Percentiles rank a stretch among this genome's conserved stretches.
These are phyloP conservation scores for Hyperoodon ampullatus DNA, from an alignment of 2,113 vertebrate genomes.

Conservation along the genomic window DNA sequence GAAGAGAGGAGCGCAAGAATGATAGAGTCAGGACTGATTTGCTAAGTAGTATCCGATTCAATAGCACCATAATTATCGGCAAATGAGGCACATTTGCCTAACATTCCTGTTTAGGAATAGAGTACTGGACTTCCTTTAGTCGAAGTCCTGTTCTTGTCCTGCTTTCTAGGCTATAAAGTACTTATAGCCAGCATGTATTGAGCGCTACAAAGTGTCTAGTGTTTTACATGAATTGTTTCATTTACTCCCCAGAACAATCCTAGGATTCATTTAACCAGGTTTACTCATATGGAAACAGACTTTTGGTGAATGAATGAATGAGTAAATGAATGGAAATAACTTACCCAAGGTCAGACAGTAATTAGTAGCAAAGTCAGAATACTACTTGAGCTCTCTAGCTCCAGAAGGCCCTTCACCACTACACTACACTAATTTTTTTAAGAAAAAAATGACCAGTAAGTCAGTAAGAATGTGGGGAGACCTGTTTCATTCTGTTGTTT, in stretches of 20 bases:
- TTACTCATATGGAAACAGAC: background rate
- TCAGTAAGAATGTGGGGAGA: background rate
- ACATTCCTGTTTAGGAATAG: background rate
- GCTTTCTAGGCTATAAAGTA: background rate
- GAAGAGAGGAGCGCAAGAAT: background rate
- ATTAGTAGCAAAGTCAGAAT: constrained; percentile 32
- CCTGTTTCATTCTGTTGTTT: constrained; percentile 23
- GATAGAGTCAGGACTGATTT: background rate
- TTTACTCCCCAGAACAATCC: background rate
- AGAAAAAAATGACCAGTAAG: background rate
- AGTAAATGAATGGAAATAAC: background rate
- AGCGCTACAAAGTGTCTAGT: background rate
- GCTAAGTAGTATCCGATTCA: background rate
- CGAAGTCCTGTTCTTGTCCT: background rate
- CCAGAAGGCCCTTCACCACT: background rate
- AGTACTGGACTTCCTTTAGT: background rate
- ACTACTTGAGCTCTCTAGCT: constrained; percentile 20
- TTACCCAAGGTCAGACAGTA: constrained; percentile 46
- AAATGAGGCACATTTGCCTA: background rate
- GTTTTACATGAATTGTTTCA: background rate
- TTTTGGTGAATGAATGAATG: constrained; percentile 1
- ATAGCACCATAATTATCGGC: background rate
- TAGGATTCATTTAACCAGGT: constrained; percentile 2
- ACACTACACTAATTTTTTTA: background rate
- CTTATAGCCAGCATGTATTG: background rate